Conservation (phyloP, 2,113 vertebrate species). For the Xiphias gladius region DNA sequence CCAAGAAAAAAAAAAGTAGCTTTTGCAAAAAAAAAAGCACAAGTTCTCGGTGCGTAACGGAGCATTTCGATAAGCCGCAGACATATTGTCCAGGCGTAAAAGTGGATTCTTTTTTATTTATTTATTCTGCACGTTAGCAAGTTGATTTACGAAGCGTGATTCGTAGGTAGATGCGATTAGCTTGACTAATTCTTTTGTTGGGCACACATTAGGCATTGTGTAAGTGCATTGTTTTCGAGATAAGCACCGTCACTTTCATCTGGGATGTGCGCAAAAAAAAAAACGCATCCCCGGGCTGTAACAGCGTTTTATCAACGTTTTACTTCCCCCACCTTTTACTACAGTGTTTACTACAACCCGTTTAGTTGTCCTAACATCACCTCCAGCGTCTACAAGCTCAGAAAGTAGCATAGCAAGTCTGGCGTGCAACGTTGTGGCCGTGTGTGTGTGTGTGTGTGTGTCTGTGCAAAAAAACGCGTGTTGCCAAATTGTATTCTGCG, state of each 20-base stretch:
- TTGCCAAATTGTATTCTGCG: conserved; percentile 11
- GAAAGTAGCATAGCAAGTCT: conserved; percentile 75
- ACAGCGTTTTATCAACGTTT: neutral
- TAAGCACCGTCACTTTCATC: conserved; percentile 67
- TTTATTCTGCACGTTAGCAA: conserved; percentile 54
- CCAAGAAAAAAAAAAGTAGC: conserved; percentile 36
- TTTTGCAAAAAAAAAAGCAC: conserved; percentile 27
- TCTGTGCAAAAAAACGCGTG: conserved; percentile 35
- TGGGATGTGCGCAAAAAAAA: conserved; percentile 44
- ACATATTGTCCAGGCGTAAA: conserved; percentile 65
- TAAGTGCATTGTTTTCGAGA: conserved; percentile 69
- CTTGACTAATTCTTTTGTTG: conserved; percentile 81
- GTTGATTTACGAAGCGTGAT: conserved; percentile 65
- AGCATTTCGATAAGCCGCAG: conserved; percentile 40
- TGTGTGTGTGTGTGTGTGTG: conserved; percentile 14
- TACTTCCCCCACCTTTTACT: conserved; percentile 43
- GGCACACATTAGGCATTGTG: conserved; percentile 63
- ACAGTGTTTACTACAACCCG: conserved; percentile 70
- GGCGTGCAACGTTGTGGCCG: conserved; percentile 34
- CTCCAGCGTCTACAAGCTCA: conserved; percentile 58
- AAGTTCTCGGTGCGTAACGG: conserved; percentile 72
- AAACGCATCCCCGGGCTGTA: conserved; percentile 13
- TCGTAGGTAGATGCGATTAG: conserved; percentile 71
- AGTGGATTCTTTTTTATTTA: conserved; percentile 74
- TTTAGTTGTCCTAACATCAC: conserved; percentile 83